Base-by-base conservation (phyloP, 1,140 invertebrate species). In the Spodoptera litura region DNA sequence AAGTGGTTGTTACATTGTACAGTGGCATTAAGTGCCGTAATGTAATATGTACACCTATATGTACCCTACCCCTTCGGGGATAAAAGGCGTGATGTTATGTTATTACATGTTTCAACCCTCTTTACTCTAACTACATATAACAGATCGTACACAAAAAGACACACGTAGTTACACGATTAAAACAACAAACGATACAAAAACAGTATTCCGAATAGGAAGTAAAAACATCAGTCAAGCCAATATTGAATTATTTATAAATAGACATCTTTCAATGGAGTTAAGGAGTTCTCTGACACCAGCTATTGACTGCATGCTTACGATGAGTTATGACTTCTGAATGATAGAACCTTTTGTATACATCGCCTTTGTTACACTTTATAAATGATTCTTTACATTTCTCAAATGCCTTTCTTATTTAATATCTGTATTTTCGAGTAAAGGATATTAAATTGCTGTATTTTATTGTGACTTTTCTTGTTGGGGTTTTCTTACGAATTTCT, bases 231-330 rank as follows among this genome's bases (percentile, higher is more conserved):
- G 78, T 81, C 77, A 70, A 51, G 81, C 74, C 82, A 83, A 83
- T 87, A 88, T 88, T 91, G 88, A 93, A 90, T 91, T 91, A 91
- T 93, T 91, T 91, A 88, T 91, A 89, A 88, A 86, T 83, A 88
- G 86, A 79, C 79, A 59, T 84, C 81, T 83, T 84, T 91, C 84
- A 92, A 92, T 90, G 82, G 81, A 81, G 72, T 66, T 72, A 82
- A 82, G 77, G 74, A 84, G 84, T 81, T 85, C 89, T 91, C 88
- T 91, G 89, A 88, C 88, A 89, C 85, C 84, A 81, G 85, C 90
- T 83, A 92, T 92, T 91, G 89, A 91, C 87, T 89, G 89, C 88
- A 91, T 88, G 87, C 89, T 89, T 88, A 83, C 81, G 74, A 77
- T 77, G 74, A 77, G 74, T 77, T 77, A 77, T 77, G 85, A 87